These are phyloP conservation scores for Cassiopea xamachana DNA, from an alignment of 30 jellyfish, hydroid and myxozoan species.

Conservation along the genomic window DNA sequence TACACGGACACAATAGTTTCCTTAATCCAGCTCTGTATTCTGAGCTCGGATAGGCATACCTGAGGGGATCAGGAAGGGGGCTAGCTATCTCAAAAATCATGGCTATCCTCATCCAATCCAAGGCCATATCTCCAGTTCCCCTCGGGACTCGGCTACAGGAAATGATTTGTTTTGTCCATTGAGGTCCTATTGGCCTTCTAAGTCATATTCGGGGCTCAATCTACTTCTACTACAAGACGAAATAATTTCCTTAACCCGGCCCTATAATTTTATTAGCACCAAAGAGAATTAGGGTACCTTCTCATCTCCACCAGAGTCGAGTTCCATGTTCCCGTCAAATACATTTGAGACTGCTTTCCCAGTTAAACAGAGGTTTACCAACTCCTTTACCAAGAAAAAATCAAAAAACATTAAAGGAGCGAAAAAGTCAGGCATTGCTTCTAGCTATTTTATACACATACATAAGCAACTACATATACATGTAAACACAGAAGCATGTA, in stretches of 20 bases:
- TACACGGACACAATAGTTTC: no score
- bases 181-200: background rate
- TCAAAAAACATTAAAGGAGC: no score
- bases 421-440: background rate
- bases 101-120: no score
- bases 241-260: background rate
- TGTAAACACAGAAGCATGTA: no score
- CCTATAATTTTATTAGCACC: background rate
- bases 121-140: no score
- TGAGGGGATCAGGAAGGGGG: no score
- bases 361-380: conserved; percentile 79
- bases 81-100: no score
- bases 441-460: no score
- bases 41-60: no score
- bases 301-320: conserved; percentile 76
- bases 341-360: conserved; percentile 92
- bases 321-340: conserved; percentile 80
- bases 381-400: conserved; percentile 47
- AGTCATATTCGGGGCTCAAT: background rate
- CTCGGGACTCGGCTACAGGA: background rate
- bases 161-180: background rate
- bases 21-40: no score
- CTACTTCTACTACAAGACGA: background rate
- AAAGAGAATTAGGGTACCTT: conserved; percentile 39
- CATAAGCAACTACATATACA: no score